Conservation (phyloP, 2,113 vertebrate species). For the Dasypus novemcinctus region DNA sequence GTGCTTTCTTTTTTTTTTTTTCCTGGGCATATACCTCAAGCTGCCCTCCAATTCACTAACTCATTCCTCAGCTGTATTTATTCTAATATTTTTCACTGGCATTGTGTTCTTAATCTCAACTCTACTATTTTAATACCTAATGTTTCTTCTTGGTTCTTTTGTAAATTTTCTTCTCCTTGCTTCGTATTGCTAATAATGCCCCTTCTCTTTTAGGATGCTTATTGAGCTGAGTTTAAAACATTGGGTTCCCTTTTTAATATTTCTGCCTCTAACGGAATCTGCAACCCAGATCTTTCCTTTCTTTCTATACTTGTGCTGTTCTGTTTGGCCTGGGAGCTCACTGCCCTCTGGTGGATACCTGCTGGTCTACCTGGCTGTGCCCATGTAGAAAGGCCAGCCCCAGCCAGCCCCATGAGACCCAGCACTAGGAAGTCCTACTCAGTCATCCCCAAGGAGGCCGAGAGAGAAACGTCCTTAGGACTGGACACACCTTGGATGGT, state of each 20-base stretch:
- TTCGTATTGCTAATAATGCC: fast-evolving
- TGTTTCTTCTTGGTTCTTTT: neutral
- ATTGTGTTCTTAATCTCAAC: neutral
- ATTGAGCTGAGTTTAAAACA: neutral
- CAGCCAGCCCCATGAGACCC: too few species aligned
- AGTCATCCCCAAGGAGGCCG: neutral
- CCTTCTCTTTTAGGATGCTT: neutral
- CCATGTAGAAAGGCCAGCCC: neutral
- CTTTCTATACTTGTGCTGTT: neutral
- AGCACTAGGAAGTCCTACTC: neutral
- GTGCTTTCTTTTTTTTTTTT: neutral
- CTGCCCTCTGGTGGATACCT: neutral
- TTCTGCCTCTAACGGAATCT: neutral
- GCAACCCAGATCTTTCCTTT: neutral
- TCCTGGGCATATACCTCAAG: neutral
- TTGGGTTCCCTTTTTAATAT: neutral
- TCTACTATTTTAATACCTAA: fast-evolving
- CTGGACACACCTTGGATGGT: too few species aligned
- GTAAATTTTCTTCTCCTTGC: neutral
- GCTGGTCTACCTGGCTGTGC: neutral
- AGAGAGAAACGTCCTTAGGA: neutral
- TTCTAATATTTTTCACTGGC: neutral
- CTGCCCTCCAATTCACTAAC: neutral
- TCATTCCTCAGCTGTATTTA: neutral
- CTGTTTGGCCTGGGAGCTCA: neutral